phyloP scores from a whole-genome alignment of 2,113 vertebrate species.

The Gambusia holbrooki region DNA sequence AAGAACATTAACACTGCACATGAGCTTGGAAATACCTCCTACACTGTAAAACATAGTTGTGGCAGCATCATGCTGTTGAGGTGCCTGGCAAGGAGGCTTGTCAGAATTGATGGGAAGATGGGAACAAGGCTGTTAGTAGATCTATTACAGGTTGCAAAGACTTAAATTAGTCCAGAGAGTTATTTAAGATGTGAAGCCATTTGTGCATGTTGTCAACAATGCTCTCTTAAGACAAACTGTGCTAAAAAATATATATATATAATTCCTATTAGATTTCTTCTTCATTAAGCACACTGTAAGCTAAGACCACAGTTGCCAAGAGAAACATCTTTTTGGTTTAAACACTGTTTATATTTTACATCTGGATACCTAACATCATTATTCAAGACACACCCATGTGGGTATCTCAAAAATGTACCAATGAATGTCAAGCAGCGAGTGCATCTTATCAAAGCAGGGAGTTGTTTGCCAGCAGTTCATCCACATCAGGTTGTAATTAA shows the following conservation, averaged over 20 bases:
- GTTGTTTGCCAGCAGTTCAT: slow-evolving; percentile 22
- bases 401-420: background rate
- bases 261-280: background rate
- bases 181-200: too few relatives aligned
- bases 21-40: too few relatives aligned
- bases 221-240: too few relatives aligned
- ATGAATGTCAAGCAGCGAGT: slow-evolving; percentile 7
- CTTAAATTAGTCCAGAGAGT: too few relatives aligned
- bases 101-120: too few relatives aligned
- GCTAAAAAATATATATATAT: too few relatives aligned
- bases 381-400: slow-evolving; percentile 5
- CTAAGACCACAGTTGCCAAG: background rate
- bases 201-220: too few relatives aligned
- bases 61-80: too few relatives aligned
- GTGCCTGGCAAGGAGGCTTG: background rate
- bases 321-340: background rate
- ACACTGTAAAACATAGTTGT: too few relatives aligned
- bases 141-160: too few relatives aligned
- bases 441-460: slow-evolving; percentile 36
- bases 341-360: background rate
- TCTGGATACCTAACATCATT: slow-evolving; percentile 8
- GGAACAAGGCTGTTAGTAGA: too few relatives aligned
- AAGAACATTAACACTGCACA: too few relatives aligned
- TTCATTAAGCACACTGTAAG: background rate
- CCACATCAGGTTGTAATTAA: slow-evolving; percentile 51